These are phyloP conservation scores for Nothocercus nigrocapillus DNA, from an alignment of 2,113 vertebrate species.

Conservation along the genomic window DNA sequence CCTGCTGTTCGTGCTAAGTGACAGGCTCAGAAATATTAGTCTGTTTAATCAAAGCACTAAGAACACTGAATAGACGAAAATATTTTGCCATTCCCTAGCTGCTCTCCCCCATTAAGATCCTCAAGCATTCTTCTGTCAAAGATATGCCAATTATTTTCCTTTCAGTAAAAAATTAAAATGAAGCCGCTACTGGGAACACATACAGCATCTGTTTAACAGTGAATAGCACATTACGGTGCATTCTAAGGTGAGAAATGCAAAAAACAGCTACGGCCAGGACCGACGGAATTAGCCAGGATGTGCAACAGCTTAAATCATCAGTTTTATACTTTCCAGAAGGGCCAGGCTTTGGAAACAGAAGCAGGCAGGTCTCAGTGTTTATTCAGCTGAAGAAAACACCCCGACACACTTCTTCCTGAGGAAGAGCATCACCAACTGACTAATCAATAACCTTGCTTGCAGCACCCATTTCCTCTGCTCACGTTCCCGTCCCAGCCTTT, in stretches of 20 bases:
- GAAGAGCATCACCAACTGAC: neutral
- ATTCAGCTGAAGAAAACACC: neutral
- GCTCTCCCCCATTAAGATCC: slow-evolving; percentile 4
- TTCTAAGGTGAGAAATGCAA: slow-evolving; percentile 10
- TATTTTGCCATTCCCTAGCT: slow-evolving; percentile 53
- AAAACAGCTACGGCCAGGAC: neutral
- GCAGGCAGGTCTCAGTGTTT: neutral
- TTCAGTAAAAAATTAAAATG: neutral
- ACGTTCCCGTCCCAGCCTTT: fast-evolving
- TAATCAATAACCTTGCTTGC: neutral
- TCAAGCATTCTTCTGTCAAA: slow-evolving; percentile 29
- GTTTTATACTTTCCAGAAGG: neutral
- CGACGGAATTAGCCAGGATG: neutral
- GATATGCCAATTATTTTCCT: slow-evolving; percentile 41
- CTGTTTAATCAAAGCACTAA: slow-evolving; percentile 58
- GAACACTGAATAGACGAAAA: slow-evolving; percentile 26
- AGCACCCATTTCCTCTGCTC: neutral
- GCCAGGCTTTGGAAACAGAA: neutral
- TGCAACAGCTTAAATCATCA: neutral
- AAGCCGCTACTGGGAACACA: neutral
- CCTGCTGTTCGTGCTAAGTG: slow-evolving; percentile 58
- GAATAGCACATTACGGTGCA: neutral
- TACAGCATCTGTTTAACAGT: neutral
- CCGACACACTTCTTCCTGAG: neutral
- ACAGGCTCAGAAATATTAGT: slow-evolving; percentile 49